Base-by-base conservation (phyloP, 1,140 invertebrate genomes). In the Varroa destructor region DNA sequence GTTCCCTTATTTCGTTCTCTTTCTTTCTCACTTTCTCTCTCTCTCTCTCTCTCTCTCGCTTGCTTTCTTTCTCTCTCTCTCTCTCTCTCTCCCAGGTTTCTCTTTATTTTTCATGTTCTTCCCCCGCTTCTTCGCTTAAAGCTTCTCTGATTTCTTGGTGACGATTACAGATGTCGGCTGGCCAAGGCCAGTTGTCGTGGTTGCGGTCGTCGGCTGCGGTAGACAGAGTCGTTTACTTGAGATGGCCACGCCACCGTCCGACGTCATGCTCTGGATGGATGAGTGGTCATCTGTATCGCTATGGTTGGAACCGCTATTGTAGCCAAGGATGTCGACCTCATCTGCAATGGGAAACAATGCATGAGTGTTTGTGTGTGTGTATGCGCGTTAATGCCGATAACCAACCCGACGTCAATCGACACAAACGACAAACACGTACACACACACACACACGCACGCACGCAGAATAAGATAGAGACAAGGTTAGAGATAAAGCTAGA, bases 281-380 rank as follows among this genome's bases (percentile, higher is more conserved):
- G 77, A 78, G 75, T 88, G 87, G 79, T 90, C 89, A 81, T 90
- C 88, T 71, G 87, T 88, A 81, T 89, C 88, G 81, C 88, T 90
- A 79, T 88, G 87, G 80, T 87, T 88, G 80, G 88, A 89, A 46
- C 61, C 61, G 61, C 61, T 67, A 77, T 87, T 87, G 81, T 89
- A 90, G 70, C 89, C 89, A 76, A 89, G 87, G 75, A 90, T 88
- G 81, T 90, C 89, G 74, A 90, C 87, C 81, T 90, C 89, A 83
- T 91, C 89, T 90, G 85, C 0, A 86, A 84, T 67, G 40, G 3
- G 10, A 58, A 42, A 12, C 25, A 12, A 67, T 43, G 36, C n/a
- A 46, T 36, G 37, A 12, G 61, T 67, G 40, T 1, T n/a, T 67
- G 46, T 51, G 46, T 25, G 25, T 25, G 25, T 25, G 25, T 25